phyloP scores from a whole-genome alignment of 2,797 vertebrate genomes.

The Diplodus puntazzo region DNA sequence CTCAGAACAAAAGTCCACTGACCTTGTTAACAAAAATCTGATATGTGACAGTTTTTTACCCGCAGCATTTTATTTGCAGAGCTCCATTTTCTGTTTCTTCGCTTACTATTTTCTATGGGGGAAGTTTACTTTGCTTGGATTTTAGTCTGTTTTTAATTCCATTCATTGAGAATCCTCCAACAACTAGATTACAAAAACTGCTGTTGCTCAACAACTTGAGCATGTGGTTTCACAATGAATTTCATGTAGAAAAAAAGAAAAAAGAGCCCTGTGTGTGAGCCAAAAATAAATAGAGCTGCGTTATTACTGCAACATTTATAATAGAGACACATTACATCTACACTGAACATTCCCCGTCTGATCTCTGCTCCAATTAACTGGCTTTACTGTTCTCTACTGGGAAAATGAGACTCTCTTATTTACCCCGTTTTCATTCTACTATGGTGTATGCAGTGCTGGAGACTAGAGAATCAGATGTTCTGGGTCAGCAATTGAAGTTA shows the following conservation, averaged over 20 bases:
- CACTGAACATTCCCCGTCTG: conserved; percentile 15
- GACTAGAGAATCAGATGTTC: conserved; percentile 4
- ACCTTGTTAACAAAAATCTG: not conserved
- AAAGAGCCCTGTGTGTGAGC: not conserved
- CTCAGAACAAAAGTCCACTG: conserved; percentile 1
- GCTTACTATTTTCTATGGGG: not conserved
- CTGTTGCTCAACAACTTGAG: not conserved
- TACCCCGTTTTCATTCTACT: conserved; percentile 3
- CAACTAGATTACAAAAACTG: not conserved
- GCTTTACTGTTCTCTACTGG: conserved; percentile 10
- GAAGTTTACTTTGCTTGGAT: not conserved
- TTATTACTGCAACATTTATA: conserved; percentile 31
- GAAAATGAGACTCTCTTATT: conserved; percentile 26
- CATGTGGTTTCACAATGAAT: not conserved
- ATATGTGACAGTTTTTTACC: not conserved
- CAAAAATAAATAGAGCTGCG: conserved; percentile 6
- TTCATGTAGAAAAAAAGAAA: not conserved
- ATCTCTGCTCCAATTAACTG: conserved; percentile 40
- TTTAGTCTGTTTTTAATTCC: not conserved
- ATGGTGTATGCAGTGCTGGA: not conserved
- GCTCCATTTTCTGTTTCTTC: not conserved
- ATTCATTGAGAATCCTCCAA: not conserved
- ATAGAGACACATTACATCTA: conserved; percentile 7
- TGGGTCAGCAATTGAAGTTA: conserved; percentile 10
- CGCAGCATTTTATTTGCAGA: not conserved